Conservation (phyloP, 1,140 invertebrate species). For the Sipha flava region DNA sequence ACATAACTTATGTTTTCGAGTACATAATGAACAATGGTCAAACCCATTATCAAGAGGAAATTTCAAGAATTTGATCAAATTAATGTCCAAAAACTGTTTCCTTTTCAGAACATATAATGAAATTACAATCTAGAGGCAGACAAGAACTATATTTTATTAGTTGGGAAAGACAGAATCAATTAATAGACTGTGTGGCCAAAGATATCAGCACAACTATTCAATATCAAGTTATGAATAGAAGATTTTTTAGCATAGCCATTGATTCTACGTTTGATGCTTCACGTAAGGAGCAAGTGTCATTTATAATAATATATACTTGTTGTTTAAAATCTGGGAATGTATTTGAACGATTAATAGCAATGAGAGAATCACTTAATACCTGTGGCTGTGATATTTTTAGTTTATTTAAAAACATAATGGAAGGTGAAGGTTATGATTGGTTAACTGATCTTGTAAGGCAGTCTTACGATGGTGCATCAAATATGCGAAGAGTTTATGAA, state of each 20-base stretch:
- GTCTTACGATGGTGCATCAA: constrained; percentile 18
- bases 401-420: background rate
- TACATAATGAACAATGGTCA: background rate
- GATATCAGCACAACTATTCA: background rate
- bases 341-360: background rate
- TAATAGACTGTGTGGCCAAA: background rate
- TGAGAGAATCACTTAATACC: background rate
- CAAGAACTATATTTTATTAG: background rate
- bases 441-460: background rate
- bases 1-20: background rate
- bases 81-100: background rate
- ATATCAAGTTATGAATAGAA: background rate
- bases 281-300: background rate
- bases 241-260: background rate
- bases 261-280: background rate
- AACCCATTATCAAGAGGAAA: background rate
- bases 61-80: background rate
- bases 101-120: background rate
- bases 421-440: background rate
- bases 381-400: background rate
- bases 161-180: background rate
- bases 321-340: background rate
- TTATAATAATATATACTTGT: background rate
- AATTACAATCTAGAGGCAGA: background rate
- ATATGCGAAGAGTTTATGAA: constrained; percentile 31